Evolutionary conservation across 2,797 vertebrate genomes (phyloP).

Genomic region (Pelodytes ibericus): DNA sequence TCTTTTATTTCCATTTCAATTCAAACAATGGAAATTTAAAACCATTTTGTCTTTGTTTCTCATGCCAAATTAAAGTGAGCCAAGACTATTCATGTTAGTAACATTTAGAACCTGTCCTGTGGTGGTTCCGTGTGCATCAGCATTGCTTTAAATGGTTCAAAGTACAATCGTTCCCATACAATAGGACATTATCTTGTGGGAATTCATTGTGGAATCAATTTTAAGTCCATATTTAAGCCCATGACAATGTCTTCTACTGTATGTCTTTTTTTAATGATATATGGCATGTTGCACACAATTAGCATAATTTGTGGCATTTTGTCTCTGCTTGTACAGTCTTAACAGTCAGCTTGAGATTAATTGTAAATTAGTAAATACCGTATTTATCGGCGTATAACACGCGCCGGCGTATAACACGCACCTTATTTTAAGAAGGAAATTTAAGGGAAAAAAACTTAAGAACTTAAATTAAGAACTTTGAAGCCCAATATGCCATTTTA

Average conservation of each 20-base stretch:
- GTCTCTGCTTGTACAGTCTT: no score
- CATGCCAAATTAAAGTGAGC: conserved; percentile 20
- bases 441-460: no score
- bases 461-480: no score
- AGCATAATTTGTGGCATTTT: not conserved
- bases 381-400: no score
- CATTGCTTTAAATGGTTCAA: conserved; percentile 40
- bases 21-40: conserved; percentile 46
- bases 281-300: not conserved
- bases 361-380: no score
- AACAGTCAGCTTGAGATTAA: no score
- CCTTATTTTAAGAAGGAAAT: no score
- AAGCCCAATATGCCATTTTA: no score
- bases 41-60: conserved; percentile 45
- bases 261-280: not conserved
- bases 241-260: conserved; percentile 4
- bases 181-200: conserved; percentile 29
- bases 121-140: conserved; percentile 33
- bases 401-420: no score
- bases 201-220: conserved; percentile 33
- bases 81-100: conserved; percentile 40
- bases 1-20: conserved; percentile 35
- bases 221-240: conserved; percentile 25
- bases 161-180: conserved; percentile 33
- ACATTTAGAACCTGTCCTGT: conserved; percentile 29